Conservation (phyloP, 2,113 vertebrate genomes). For the Apodemus sylvaticus region DNA sequence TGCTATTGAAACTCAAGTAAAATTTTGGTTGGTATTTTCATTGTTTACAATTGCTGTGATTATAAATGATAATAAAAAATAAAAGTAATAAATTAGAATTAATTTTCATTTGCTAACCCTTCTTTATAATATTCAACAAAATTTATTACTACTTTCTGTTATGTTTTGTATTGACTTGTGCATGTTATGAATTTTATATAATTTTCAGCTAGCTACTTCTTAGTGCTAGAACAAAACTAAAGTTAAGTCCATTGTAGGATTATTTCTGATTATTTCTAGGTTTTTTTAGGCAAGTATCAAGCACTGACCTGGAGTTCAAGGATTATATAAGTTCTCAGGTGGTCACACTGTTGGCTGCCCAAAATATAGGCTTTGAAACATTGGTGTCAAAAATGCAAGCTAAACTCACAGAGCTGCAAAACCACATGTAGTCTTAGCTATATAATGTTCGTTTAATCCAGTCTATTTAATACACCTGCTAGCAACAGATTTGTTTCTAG, state of each 20-base stretch:
- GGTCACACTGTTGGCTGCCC: background rate
- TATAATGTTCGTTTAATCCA: background rate
- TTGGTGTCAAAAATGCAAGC: background rate
- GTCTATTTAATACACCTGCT: background rate
- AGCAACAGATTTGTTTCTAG: background rate
- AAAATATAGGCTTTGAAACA: background rate
- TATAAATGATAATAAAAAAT: background rate
- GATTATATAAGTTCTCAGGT: background rate
- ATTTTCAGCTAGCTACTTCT: background rate
- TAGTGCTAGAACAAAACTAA: background rate
- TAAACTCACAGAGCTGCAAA: background rate
- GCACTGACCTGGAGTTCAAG: background rate
- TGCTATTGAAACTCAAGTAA: background rate
- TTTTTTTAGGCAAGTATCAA: background rate
- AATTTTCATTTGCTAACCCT: background rate
- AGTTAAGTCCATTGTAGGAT: background rate
- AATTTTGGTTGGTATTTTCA: rapidly evolving
- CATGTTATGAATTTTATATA: background rate
- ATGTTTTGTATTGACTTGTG: background rate
- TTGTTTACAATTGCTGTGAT: background rate
- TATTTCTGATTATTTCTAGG: background rate
- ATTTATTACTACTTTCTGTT: background rate
- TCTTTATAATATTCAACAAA: background rate
- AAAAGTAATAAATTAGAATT: background rate
- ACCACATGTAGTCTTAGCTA: background rate